A percentile compares a stretch with the other conserved stretches of the same genome.
These are phyloP conservation scores for Baryphthengus martii DNA, from an alignment of 2,113 vertebrate genomes.

Conservation along the genomic window DNA sequence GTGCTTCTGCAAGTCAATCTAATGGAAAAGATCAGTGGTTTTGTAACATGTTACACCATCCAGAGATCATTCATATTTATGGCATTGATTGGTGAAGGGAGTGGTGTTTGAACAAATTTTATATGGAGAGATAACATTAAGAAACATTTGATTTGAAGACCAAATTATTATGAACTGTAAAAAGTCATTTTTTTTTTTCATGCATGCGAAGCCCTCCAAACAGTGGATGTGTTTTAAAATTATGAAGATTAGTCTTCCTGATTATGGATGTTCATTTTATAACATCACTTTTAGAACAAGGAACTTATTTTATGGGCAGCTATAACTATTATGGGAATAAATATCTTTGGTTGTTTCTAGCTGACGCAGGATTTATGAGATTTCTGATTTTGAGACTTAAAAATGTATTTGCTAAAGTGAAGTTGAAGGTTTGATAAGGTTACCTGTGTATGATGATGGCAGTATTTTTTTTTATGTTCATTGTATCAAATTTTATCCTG, in stretches of 20 bases:
- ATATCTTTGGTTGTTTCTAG: not conserved
- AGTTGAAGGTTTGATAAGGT: not conserved
- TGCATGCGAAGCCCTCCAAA: not conserved
- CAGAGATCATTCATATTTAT: not conserved
- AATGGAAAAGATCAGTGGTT: not conserved
- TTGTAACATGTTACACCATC: not conserved
- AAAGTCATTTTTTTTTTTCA: not conserved
- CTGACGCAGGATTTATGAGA: not conserved
- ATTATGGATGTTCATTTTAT: not conserved
- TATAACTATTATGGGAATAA: not conserved
- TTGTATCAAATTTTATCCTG: not conserved
- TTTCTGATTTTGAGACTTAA: not conserved
- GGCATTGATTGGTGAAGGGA: not conserved
- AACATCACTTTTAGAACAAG: not conserved
- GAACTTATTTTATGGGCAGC: not conserved
- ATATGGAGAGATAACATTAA: not conserved
- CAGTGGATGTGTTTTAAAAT: not conserved
- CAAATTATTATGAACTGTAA: not conserved
- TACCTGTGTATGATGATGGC: not conserved
- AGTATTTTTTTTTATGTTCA: not conserved
- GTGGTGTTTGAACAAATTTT: not conserved
- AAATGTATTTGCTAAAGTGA: not conserved
- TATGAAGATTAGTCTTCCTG: not conserved
- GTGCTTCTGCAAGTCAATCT: not conserved
- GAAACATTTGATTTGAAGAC: not conserved